These are phyloP conservation scores for Ceyx melanurus DNA, from an alignment of 2,113 vertebrate species.

Conservation along the genomic window DNA sequence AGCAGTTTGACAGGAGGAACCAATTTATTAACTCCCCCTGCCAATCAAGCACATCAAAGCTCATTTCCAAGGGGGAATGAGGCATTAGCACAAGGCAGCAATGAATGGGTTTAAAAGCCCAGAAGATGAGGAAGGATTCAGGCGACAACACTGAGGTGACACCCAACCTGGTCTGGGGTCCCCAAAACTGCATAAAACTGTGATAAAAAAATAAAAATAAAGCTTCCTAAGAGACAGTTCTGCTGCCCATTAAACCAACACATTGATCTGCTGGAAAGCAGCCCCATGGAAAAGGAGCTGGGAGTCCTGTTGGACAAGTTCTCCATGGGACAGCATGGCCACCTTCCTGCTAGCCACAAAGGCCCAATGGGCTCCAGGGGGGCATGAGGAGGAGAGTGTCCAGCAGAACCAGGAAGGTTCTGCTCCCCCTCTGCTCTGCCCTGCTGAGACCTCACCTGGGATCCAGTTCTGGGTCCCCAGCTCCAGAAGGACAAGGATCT, in stretches of 20 bases:
- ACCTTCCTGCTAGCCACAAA: too few species aligned
- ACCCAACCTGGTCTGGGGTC: rapidly evolving
- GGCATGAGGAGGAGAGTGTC: too few species aligned
- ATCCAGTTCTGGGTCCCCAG: too few species aligned
- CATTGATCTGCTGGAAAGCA: too few species aligned
- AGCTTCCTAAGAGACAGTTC: neutral
- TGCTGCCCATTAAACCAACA: rapidly evolving
- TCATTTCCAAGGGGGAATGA: neutral
- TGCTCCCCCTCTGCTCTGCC: too few species aligned
- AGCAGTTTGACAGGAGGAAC: constrained; percentile 28
- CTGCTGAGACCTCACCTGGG: too few species aligned
- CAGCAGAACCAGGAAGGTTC: too few species aligned
- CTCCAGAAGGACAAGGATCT: too few species aligned
- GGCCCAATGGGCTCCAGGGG: too few species aligned
- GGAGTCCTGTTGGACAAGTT: too few species aligned
- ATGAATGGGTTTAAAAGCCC: neutral
- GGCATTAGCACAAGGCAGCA: neutral
- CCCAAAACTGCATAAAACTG: rapidly evolving
- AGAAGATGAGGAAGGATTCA: rapidly evolving
- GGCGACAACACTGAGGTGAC: rapidly evolving
- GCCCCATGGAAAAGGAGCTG: too few species aligned
- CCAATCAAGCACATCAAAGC: constrained; percentile 29
- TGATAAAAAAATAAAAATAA: neutral
- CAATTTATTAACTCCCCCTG: constrained; percentile 41
- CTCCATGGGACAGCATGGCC: too few species aligned